Evolutionary conservation across 2,797 vertebrate species (phyloP).

Genomic region (Anguilla megastoma): DNA sequence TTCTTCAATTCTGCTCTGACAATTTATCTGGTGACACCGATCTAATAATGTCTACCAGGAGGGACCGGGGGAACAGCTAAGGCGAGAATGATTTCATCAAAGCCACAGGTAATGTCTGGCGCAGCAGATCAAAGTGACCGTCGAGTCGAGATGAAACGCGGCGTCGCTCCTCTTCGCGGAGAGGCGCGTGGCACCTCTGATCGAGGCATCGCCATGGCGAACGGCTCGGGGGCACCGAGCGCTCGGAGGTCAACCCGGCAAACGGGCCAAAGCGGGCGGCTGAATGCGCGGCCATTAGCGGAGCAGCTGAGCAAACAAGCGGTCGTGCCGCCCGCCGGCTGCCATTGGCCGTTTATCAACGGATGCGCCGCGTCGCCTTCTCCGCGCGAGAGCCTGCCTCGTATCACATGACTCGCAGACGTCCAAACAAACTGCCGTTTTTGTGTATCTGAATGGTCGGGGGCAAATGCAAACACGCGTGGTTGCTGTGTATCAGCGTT

Average conservation of each 20-base stretch:
- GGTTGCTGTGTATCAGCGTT: neutral
- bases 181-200: conserved; percentile 30
- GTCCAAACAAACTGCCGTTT: neutral
- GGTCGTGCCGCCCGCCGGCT: too few species aligned
- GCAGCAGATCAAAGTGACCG: conserved; percentile 45
- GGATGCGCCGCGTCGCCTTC: too few species aligned
- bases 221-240: neutral
- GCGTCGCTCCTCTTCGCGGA: conserved; percentile 42
- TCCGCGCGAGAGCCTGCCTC: neutral
- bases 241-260: neutral
- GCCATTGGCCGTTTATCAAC: neutral
- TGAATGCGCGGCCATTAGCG: neutral
- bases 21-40: conserved; percentile 44
- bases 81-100: conserved; percentile 48
- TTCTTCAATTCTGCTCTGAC: conserved; percentile 31
- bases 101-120: conserved; percentile 41
- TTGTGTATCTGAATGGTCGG: conserved; percentile 7
- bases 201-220: conserved; percentile 41
- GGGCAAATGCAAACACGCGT: neutral
- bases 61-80: conserved; percentile 21
- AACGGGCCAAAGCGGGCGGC: neutral
- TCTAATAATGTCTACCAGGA: conserved; percentile 43
- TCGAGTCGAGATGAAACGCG: conserved; percentile 46
- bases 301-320: neutral
- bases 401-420: conserved; percentile 21